Percentiles rank a stretch among this genome's conserved stretches.
Evolutionary conservation across 30 jellyfish, hydroid and myxozoan genomes (phyloP).

Genomic region (Aurelia sp.): DNA sequence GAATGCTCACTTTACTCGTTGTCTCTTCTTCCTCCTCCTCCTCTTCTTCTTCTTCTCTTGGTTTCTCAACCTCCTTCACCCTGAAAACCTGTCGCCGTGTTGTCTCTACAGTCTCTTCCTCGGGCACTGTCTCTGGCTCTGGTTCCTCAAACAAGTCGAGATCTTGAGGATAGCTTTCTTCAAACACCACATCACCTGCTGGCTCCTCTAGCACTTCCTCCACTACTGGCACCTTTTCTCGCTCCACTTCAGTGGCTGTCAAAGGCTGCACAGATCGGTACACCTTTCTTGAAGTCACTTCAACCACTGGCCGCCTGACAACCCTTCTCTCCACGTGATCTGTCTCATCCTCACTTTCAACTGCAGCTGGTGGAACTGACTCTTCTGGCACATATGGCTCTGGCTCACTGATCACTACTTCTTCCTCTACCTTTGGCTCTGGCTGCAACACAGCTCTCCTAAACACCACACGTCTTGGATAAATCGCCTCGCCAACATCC

Average conservation of each 20-base stretch:
- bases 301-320: slow-evolving; percentile 48
- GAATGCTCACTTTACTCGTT: neutral
- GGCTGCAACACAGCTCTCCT: slow-evolving; percentile 41
- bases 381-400: slow-evolving; percentile 50
- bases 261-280: slow-evolving; percentile 11
- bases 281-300: slow-evolving; percentile 38
- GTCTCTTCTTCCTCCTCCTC: neutral
- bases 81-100: slow-evolving; percentile 51
- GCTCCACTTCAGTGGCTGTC: slow-evolving; percentile 28
- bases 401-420: slow-evolving; percentile 37
- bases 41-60: neutral
- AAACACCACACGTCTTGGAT: slow-evolving; percentile 45
- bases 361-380: slow-evolving; percentile 17
- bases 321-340: slow-evolving; percentile 49
- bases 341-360: slow-evolving; percentile 22
- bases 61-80: neutral
- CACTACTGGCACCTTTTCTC: slow-evolving; percentile 1
- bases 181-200: slow-evolving; percentile 21
- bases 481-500: slow-evolving; percentile 43
- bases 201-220: neutral
- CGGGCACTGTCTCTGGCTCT: slow-evolving; percentile 8
- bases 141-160: slow-evolving; percentile 17
- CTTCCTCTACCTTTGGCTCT: slow-evolving; percentile 15
- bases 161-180: slow-evolving; percentile 12
- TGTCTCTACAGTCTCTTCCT: slow-evolving; percentile 2